phyloP scores from a whole-genome alignment of 1,140 invertebrate genomes.

The Polypedilum vanderplanki region DNA sequence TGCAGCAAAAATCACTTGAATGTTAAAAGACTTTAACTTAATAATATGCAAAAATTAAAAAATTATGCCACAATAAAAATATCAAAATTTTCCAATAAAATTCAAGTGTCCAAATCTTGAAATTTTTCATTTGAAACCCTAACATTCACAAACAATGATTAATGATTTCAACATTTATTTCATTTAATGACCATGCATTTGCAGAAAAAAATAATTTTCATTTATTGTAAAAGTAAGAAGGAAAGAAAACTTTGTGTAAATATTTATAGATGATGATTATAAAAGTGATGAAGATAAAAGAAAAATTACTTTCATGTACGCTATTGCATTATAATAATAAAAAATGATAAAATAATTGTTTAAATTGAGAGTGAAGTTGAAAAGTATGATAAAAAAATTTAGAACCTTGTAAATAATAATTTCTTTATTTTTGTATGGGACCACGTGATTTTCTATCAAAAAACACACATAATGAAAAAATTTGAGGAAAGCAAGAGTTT shows the following conservation, averaged over 20 bases:
- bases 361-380: not conserved
- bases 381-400: not conserved
- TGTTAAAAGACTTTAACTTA: too few relatives aligned
- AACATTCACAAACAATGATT: too few relatives aligned
- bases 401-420: slow-evolving; percentile 28
- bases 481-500: too few relatives aligned
- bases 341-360: not conserved
- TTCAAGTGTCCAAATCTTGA: too few relatives aligned
- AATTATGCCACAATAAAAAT: too few relatives aligned
- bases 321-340: not conserved
- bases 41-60: too few relatives aligned
- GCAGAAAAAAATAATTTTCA: not conserved
- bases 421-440: slow-evolving; percentile 29
- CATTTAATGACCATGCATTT: not conserved
- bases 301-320: not conserved
- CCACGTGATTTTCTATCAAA: slow-evolving; percentile 24
- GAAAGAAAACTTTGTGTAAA: not conserved
- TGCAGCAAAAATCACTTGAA: too few relatives aligned
- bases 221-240: not conserved
- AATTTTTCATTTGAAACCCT: too few relatives aligned
- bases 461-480: not conserved
- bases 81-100: too few relatives aligned
- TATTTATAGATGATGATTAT: not conserved
- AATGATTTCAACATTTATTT: too few relatives aligned
- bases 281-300: not conserved